Conservation (phyloP, 2,113 vertebrate species). For the Regulus satrapa region DNA sequence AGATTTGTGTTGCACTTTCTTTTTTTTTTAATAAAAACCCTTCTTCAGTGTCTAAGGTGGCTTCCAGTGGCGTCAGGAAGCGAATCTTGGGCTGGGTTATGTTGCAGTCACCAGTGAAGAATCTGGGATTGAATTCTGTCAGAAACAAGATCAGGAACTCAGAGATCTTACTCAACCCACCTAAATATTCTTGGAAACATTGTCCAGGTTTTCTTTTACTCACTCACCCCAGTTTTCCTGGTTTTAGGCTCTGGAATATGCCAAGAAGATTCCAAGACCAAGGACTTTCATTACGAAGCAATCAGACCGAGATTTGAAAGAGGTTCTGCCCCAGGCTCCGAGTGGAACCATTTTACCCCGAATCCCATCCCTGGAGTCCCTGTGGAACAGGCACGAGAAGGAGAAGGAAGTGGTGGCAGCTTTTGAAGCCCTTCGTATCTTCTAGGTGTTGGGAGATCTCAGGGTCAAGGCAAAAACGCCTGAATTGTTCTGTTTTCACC, state of each 20-base stretch:
- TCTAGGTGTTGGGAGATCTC: background rate
- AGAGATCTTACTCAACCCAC: background rate
- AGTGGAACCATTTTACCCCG: conserved; percentile 54
- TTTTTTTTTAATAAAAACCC: background rate
- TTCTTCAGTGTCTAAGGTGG: background rate
- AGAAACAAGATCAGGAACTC: background rate
- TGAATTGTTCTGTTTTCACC: background rate
- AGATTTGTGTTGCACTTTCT: background rate
- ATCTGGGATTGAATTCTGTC: background rate
- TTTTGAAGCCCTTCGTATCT: conserved; percentile 72
- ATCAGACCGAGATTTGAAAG: background rate
- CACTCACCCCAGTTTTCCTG: background rate
- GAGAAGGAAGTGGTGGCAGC: conserved; percentile 82
- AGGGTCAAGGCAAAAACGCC: background rate
- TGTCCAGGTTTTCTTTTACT: background rate
- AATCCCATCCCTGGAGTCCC: conserved; percentile 71
- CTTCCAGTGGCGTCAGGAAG: background rate
- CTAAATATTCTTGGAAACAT: background rate
- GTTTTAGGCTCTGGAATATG: conserved; percentile 87
- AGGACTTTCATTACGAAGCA: conserved; percentile 13
- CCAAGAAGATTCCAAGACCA: conserved; percentile 84
- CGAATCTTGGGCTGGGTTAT: background rate
- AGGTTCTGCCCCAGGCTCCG: background rate
- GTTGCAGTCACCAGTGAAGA: background rate
- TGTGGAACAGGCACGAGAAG: conserved; percentile 80